A percentile compares a stretch with the other conserved stretches of the same genome.
These are phyloP conservation scores for Spodoptera littoralis DNA, from an alignment of 2,888 invertebrate genomes.

Conservation along the genomic window DNA sequence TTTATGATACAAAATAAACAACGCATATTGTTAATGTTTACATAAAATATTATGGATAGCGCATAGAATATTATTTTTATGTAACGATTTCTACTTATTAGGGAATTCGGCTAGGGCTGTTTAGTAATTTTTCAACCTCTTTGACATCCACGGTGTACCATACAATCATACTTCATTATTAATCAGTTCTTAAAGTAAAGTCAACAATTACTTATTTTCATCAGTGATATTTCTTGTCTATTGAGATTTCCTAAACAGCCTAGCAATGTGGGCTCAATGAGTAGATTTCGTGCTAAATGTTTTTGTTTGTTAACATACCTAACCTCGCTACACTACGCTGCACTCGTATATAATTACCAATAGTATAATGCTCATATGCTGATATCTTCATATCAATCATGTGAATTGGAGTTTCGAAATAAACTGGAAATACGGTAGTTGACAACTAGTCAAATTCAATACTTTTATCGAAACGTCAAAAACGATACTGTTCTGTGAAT, in stretches of 20 bases:
- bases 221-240: conserved; percentile 34
- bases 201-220: too few species aligned
- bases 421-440: neutral
- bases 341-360: conserved; percentile 58
- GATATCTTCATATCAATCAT: conserved; percentile 60
- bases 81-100: conserved; percentile 13
- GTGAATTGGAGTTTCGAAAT: conserved; percentile 40
- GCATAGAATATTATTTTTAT: conserved; percentile 44
- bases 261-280: too few species aligned
- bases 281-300: too few species aligned
- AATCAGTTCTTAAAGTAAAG: too few species aligned
- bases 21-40: conserved; percentile 58
- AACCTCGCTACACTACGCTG: conserved; percentile 53
- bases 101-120: neutral
- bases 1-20: conserved; percentile 51
- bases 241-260: too few species aligned
- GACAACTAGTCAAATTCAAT: too few species aligned
- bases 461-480: too few species aligned
- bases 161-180: too few species aligned
- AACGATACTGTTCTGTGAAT: too few species aligned
- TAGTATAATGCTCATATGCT: conserved; percentile 53
- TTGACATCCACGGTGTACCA: too few species aligned
- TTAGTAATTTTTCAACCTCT: too few species aligned
- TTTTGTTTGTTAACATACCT: conserved; percentile 32
- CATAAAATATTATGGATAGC: conserved; percentile 52